Evolutionary conservation across 1,140 invertebrate species (phyloP), one percentile per base, ranked within the genome.

Genomic region (Sarcophaga peregrina): DNA sequence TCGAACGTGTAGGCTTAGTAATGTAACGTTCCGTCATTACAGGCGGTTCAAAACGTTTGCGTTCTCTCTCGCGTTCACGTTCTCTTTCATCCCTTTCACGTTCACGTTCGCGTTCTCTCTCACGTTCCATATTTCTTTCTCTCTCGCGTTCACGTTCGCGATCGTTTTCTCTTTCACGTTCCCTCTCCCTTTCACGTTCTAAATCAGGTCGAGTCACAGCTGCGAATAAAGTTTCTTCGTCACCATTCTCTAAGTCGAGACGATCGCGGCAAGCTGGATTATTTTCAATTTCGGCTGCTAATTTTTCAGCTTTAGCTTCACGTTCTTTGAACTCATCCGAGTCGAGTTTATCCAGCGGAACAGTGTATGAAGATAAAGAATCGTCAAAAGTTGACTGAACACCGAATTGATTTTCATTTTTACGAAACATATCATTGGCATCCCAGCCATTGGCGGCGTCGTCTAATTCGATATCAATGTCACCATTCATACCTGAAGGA

Each of bases 391-490:
- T 96, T 83, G 96, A 96, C 85, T 94, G 94, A 10, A 98, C 96
- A 82, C 97, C 96, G 90, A 97, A 98, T 81, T 95, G 91, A 91
- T 96, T 94, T 91, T 97, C 96, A 91, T 98, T 98, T 89, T 95
- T 97, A 80, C 94, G 92, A 91, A 98, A 98, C 97, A 98, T 98
- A 84, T 98, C 97, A 90, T 96, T 94, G 0, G 95, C 94, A 92
- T 97, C 96, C 97, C 97, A 98, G 83, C 97, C 97, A 93, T 98
- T 98, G 92, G 93, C 92, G 84, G 93, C 92, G 84, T 92, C 91
- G 87, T 95, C 95, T 58, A 95, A 91, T 85, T 94, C 94, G 84
- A 93, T 91, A 84, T 94, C 93, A 81, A 93, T 90, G 83, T 95
- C 95, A 58, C 93, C 86, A 87, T 93, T 92, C 76, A 91, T 91